A percentile compares a stretch with the other conserved stretches of the same genome.
Conservation (phyloP, 1,140 invertebrate genomes). For the Cydia amplana region DNA sequence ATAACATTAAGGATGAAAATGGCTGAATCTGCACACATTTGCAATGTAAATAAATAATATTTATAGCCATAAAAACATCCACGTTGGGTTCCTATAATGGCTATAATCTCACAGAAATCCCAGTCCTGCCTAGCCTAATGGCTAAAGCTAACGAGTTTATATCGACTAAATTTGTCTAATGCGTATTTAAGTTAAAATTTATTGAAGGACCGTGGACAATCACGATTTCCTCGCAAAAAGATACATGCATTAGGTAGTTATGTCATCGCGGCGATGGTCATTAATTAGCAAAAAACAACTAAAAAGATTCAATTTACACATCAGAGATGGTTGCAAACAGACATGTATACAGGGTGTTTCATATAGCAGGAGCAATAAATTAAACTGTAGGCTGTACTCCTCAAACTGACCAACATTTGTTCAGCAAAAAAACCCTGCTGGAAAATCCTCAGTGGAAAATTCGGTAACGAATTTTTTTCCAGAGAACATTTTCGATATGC, state of each 20-base stretch:
- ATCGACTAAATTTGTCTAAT: slow-evolving; percentile 17
- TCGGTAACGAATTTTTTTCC: too few species aligned
- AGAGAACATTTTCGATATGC: too few species aligned
- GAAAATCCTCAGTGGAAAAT: too few species aligned
- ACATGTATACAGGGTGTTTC: not conserved
- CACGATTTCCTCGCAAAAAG: slow-evolving; percentile 28
- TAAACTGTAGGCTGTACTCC: too few species aligned
- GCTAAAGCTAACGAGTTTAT: not conserved
- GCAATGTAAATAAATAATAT: not conserved
- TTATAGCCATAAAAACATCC: not conserved
- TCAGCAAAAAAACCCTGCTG: too few species aligned
- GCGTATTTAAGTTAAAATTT: slow-evolving; percentile 5
- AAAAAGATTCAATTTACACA: slow-evolving; percentile 8
- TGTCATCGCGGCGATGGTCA: not conserved
- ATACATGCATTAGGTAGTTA: slow-evolving; percentile 6
- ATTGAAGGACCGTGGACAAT: slow-evolving; percentile 23
- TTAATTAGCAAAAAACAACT: slow-evolving; percentile 6
- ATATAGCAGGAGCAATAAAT: too few species aligned
- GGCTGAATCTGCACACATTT: not conserved
- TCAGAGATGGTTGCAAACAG: not conserved
- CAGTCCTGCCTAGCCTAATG: not conserved
- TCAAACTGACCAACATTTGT: too few species aligned
- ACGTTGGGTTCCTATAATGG: not conserved
- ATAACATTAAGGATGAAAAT: not conserved
- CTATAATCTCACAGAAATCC: slow-evolving; percentile 3